Evolutionary conservation across 2,113 vertebrate species (phyloP).

Genomic region (Prionailurus viverrinus): DNA sequence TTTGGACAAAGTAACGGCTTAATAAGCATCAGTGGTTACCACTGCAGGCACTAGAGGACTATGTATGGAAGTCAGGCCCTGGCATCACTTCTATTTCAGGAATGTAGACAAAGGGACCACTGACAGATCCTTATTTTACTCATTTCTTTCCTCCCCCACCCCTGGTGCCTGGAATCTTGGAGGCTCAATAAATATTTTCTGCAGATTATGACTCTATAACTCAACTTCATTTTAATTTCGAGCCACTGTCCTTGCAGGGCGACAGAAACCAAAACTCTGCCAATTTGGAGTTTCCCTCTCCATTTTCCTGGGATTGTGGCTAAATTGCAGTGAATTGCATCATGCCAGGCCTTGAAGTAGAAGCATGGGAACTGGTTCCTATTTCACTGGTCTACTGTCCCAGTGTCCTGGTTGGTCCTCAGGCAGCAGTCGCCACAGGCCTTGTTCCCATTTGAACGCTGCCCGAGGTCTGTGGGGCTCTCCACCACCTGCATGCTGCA

Average conservation of each 20-base stretch:
- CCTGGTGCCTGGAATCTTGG: neutral
- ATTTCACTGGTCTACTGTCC: neutral
- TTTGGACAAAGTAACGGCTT: neutral
- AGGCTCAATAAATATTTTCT: neutral
- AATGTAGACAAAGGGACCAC: neutral
- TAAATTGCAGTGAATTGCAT: neutral
- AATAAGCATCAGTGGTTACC: neutral
- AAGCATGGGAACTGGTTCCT: neutral
- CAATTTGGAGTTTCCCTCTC: neutral
- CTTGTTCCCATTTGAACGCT: neutral
- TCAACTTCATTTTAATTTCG: constrained; percentile 27
- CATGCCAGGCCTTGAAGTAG: neutral
- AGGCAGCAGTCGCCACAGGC: neutral
- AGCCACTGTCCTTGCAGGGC: neutral
- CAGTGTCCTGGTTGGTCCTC: neutral
- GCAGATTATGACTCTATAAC: neutral
- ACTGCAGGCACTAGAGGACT: neutral
- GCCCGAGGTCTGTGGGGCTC: neutral
- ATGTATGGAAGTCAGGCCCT: neutral
- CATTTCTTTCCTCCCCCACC: neutral
- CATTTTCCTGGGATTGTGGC: neutral
- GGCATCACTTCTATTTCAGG: neutral
- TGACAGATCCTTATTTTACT: neutral
- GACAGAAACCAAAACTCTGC: neutral
- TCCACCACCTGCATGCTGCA: neutral